Evolutionary conservation across 2,113 vertebrate genomes (phyloP), one percentile per base, ranked within the genome.

Genomic region (Heteronetta atricapilla): DNA sequence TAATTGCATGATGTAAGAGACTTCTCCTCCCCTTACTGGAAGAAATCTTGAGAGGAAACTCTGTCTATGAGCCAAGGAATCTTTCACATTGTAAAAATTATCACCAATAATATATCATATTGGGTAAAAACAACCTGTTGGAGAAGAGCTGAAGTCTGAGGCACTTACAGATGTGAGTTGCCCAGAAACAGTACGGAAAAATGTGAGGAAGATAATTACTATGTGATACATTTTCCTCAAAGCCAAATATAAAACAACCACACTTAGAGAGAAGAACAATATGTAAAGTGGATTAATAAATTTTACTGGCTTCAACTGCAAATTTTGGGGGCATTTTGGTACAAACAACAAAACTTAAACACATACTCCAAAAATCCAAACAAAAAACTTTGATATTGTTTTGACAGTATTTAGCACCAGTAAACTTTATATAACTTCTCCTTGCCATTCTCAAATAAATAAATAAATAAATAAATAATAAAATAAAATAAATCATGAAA

Each of bases 211-310:
- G 69, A 63, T 33, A 53, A 3, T 9, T 22, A 70, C 20, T 11
- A 33, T 7, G 60, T 48, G n/a, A 5, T 5, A 50, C 13, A 40
- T 78, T 66, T 3, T 82, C 12, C 22, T n/a, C 52, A 15, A 87
- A 83, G 3, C 8, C 10, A 33, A 28, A 2, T 10, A 25, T 36
- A 56, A 74, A 78, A 23, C 6, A 77, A 18, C 8, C 8, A 60
- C 4, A 66, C 17, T 36, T 38, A 81, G 22, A 76, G 81, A 78
- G 8, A 8, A 56, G 12, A 23, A 62, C 22, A 44, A 5, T 6
- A 44, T 17, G 4, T 6, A 36, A 42, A 42, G 0, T 0, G 0
- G 0, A 46, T 29, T 82, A 50, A 36, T 13, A 58, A 40, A 48
- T 72, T 67, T 75, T 42, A 48, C 46, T 44, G 14, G 1, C 8